These are phyloP conservation scores for Urocitellus parryii DNA, from an alignment of 2,113 vertebrate genomes.

Conservation along the genomic window DNA sequence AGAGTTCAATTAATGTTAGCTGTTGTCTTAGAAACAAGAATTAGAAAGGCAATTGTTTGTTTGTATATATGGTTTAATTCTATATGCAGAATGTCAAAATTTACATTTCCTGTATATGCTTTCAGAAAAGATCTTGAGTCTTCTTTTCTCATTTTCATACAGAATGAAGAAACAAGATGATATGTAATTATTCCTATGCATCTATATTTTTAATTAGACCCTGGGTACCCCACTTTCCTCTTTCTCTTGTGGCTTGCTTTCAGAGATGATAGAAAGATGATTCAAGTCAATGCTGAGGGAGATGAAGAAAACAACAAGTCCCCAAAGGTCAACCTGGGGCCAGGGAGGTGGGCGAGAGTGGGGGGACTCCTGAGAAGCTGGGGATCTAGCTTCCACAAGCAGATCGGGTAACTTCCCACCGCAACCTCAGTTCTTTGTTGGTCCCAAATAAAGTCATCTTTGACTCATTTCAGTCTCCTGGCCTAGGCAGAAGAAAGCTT, in stretches of 20 bases:
- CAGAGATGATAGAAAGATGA: neutral
- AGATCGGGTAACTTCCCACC: neutral
- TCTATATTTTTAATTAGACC: neutral
- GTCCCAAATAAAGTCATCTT: constrained; percentile 30
- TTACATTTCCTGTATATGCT: neutral
- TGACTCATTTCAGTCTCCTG: constrained; percentile 7
- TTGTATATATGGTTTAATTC: neutral
- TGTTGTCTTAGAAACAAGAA: neutral
- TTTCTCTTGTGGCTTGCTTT: neutral
- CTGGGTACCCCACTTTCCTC: neutral
- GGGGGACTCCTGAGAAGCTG: neutral
- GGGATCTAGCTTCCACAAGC: neutral
- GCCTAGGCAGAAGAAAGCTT: constrained; percentile 44
- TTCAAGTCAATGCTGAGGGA: neutral
- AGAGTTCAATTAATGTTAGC: neutral
- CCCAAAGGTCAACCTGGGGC: neutral
- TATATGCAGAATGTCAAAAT: neutral
- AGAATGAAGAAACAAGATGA: neutral
- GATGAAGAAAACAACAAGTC: neutral
- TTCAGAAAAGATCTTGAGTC: constrained; percentile 16
- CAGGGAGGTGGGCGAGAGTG: neutral
- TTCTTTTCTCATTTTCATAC: neutral
- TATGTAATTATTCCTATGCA: neutral
- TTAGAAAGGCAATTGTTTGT: neutral
- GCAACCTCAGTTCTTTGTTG: constrained; percentile 20